Evolutionary conservation across 2,113 vertebrate species (phyloP), one percentile per base, ranked within the genome.

Genomic region (Bubo scandiacus): DNA sequence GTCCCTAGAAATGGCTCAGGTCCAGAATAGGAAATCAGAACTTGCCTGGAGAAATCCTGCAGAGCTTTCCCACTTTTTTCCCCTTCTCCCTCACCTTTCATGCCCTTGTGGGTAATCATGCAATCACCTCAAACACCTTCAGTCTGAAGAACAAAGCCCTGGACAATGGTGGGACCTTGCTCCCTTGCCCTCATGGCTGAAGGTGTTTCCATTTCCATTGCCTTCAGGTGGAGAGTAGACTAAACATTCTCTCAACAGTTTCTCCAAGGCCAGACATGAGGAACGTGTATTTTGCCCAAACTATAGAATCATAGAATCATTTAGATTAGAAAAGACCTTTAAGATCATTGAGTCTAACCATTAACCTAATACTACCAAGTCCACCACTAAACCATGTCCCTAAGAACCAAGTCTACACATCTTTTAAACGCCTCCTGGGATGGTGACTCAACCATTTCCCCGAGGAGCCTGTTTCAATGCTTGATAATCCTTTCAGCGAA

Each of bases 311-410:
- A 4, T 4, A 26, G 54, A 68, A 36, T 42, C 2, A 15, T 57
- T 61, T 16, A 10, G 17, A 15, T 13, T 81, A 26, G 34, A 85
- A 78, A 85, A 81, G 32, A 70, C 34, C 49, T 25, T 21, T 9
- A n/a, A 38, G 51, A 6, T 36, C 58, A 25, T 2, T 0, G 0
- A 57, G 11, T 29, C 21, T 4, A 40, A 34, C 18, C 3, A 0
- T 52, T 8, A 86, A 66, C 7, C 32, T 23, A 58, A 6, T 40
- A 32, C 34, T 62, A 8, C 20, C 42, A 80, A 38, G 27, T 52
- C 77, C 26, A 86, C 38, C 27, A 36, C 8, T 21, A 40, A 61
- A 7, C 38, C 9, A 0, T 5, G 18, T 36, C 58, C 58, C 18
- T 7, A 19, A 89, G 61, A 8, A 2, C 22, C 29, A 12, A 12